Base-by-base conservation (phyloP, 35 echinoderm and acorn worm species). In the Anneissia japonica region DNA sequence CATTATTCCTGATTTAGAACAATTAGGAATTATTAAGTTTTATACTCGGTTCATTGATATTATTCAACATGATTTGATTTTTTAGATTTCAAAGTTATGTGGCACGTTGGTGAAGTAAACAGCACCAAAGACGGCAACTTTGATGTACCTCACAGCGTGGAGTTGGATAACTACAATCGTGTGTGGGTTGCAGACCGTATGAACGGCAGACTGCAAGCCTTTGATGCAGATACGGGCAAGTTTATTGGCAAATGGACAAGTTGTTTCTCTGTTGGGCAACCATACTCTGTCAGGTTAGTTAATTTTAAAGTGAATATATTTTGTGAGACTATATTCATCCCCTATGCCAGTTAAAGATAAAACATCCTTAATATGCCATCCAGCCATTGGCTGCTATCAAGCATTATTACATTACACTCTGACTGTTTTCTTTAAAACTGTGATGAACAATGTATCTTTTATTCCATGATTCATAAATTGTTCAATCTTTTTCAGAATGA, bases 181-280 rank as follows among this genome's bases (percentile, higher is more conserved):
- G 77, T 93, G 28, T 97, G 95, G 95, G 95, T 97, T 6, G 95
- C 95, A 30, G 95, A 97, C 82, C 72, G 95, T 13, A 97, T 93
- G 91, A 97, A 97, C 43, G 86, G 89, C 23, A 85, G 95, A 64
- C 39, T 93, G 38, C 81, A 93, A 35, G 88, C 83, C 28, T 97
- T 97, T 78, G 86, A 93, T 64, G 45, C 81, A 46, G 31, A 74
- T 3, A 91, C 72, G 4, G 84, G 88, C n/a, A 73, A 84, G 37
- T 82, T 72, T 32, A 34, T 80, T 0, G 88, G 89, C 12, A 35
- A 84, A 10, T 87, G 83, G 88, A 86, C 85, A 34, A 91, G 85
- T 28, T 87, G 85, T 76, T 93, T 97, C 81, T 35, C 84, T n/a
- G 85, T 82, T 81, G 95, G 91, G 26, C 74, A 93, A 73, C 95